Conservation (phyloP, 2,113 vertebrate genomes). For the Tichodroma muraria region DNA sequence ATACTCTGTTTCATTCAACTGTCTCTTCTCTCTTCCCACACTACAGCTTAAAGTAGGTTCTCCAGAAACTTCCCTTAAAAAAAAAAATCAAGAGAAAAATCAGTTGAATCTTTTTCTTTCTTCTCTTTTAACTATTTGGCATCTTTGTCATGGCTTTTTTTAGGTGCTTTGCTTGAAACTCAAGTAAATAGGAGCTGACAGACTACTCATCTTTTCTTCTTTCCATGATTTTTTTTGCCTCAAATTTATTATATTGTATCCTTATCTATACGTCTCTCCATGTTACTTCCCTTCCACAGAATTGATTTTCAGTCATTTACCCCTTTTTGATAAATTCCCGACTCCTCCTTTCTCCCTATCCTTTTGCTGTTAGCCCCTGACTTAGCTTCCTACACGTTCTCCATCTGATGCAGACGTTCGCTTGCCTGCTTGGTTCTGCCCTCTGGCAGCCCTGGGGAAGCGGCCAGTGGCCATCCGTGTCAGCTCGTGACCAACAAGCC, state of each 20-base stretch:
- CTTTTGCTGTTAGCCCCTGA: neutral
- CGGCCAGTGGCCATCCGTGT: accelerated
- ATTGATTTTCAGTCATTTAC: neutral
- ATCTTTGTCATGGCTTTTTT: neutral
- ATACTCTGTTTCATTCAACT: neutral
- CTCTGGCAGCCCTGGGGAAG: neutral
- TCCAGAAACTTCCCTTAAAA: neutral
- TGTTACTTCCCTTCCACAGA: neutral
- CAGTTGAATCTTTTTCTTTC: neutral
- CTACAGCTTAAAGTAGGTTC: neutral
- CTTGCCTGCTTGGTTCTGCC: neutral
- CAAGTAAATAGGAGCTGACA: neutral
- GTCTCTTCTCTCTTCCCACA: neutral
- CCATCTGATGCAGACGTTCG: neutral
- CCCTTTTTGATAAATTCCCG: neutral
- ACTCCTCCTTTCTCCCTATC: neutral
- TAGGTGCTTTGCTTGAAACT: neutral
- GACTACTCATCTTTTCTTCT: neutral
- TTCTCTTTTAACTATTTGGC: neutral
- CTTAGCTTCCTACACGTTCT: neutral
- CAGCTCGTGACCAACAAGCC: neutral
- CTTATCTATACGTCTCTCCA: neutral
- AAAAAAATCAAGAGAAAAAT: neutral
- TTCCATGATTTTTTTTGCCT: neutral
- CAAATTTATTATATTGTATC: neutral